Evolutionary conservation across 2,888 invertebrate species (phyloP), one percentile per base, ranked within the genome.

Genomic region (Aethes cnicana): DNA sequence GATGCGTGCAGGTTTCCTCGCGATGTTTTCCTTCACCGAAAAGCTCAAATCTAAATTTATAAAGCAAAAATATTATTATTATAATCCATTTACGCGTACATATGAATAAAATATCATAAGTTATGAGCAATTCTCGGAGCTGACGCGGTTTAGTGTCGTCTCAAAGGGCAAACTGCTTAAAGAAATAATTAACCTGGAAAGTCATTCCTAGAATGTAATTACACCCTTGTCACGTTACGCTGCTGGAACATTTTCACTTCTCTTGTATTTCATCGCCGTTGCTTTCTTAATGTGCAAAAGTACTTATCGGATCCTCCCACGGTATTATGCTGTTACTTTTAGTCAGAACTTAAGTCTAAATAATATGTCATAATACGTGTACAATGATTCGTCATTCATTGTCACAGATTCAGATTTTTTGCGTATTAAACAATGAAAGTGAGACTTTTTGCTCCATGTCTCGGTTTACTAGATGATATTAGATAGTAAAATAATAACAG

Each of bases 171-270:
- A 41, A 33, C n/a, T n/a, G n/a, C n/a, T n/a, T n/a, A n/a, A n/a
- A n/a, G n/a, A n/a, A 37, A 25, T 35, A 16, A 30, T 30, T 11
- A 30, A 21, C 21, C 32, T 21, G 28, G 37, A 47, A 47, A 53
- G 33, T 35, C 56, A 57, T 52, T 57, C 57, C 61, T 57, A 52
- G 58, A 55, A 59, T 47, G 44, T 59, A 60, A 67, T 63, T 59
- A 61, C 56, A 61, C 28, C 57, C 57, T 52, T 54, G 60, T 54
- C 55, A 56, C 47, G 26, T 47, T 47, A 48, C 25, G 39, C 28
- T 21, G 50, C 25, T 49, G 55, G 54, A 54, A 56, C 60, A 61
- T 68, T 73, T 71, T 73, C 73, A 77, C 77, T 73, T 75, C 74
- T 74, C 73, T 68, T 72, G 60, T 61, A 67, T 64, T 74, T 58